Evolutionary conservation across 2,797 vertebrate genomes (phyloP).

Genomic region (Urocyon cinereoargenteus): DNA sequence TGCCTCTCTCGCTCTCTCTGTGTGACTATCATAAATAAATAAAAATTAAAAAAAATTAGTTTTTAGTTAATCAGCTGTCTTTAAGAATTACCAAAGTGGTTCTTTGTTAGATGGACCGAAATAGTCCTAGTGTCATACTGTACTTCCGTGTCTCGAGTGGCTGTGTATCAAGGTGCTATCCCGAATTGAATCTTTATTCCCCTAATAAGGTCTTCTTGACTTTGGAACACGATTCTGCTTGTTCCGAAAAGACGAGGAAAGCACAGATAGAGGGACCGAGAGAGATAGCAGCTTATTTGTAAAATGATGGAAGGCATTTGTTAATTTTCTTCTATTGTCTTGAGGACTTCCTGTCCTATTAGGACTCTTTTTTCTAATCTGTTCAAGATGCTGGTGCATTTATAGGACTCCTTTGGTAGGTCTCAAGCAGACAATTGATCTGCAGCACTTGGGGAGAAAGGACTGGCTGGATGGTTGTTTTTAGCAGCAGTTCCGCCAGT

Average conservation of each 20-base stretch:
- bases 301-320: background rate
- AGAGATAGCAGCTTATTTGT: slow-evolving; percentile 2
- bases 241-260: background rate
- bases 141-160: background rate
- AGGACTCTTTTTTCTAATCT: background rate
- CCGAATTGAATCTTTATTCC: background rate
- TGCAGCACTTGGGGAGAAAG: background rate
- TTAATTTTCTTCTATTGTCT: background rate
- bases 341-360: background rate
- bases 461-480: background rate
- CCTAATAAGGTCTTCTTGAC: background rate
- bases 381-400: background rate
- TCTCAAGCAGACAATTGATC: background rate
- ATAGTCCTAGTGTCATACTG: background rate
- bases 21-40: background rate
- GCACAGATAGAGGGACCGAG: background rate
- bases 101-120: background rate
- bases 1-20: too few species aligned
- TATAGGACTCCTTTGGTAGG: background rate
- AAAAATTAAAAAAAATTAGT: background rate
- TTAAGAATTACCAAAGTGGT: slow-evolving; percentile 27
- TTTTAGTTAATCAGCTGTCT: background rate
- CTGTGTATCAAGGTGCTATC: background rate
- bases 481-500: background rate
- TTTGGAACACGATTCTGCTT: background rate